These are phyloP conservation scores for Pegea sp. DNA, from an alignment of 23 tunicate genomes.

Conservation along the genomic window DNA sequence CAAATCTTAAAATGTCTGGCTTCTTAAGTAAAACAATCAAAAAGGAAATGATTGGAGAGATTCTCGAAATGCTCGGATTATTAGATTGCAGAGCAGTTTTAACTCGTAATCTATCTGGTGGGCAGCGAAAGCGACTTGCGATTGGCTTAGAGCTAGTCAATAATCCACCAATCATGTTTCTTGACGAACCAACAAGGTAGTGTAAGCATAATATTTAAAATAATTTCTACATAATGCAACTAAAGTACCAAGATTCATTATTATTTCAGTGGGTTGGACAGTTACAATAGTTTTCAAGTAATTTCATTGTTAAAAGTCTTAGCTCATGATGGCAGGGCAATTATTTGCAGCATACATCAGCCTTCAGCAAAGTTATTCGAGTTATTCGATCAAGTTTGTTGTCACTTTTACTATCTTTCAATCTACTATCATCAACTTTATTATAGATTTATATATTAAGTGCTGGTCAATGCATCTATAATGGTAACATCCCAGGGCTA, in stretches of 20 bases:
- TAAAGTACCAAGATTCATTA: too few relatives aligned
- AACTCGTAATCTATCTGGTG: constrained; percentile 68
- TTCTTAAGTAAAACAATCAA: constrained; percentile 13
- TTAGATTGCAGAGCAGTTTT: constrained; percentile 44
- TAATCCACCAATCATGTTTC: constrained; percentile 98
- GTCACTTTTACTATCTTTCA: too few relatives aligned
- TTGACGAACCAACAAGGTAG: constrained; percentile 99
- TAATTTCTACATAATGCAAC: too few relatives aligned
- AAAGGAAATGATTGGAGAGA: constrained; percentile 58
- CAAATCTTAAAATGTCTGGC: too few relatives aligned
- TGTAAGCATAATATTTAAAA: too few relatives aligned
- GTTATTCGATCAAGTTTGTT: constrained; percentile 68
- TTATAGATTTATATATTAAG: constrained; percentile 46
- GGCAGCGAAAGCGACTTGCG: constrained; percentile 90
- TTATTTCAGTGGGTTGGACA: constrained; percentile 63
- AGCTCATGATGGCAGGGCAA: constrained; percentile 83
- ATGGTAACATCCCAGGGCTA: constrained; percentile 25
- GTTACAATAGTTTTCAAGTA: constrained; percentile 73
- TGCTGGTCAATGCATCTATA: constrained; percentile 44
- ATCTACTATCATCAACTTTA: neutral
- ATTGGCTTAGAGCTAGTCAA: constrained; percentile 88
- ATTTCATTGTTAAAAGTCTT: constrained; percentile 64
- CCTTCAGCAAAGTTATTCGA: constrained; percentile 92
- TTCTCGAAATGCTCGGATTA: constrained; percentile 58
- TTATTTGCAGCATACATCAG: constrained; percentile 84